phyloP scores from a whole-genome alignment of 2,113 vertebrate species.

The Hemibagrus wyckioides region DNA sequence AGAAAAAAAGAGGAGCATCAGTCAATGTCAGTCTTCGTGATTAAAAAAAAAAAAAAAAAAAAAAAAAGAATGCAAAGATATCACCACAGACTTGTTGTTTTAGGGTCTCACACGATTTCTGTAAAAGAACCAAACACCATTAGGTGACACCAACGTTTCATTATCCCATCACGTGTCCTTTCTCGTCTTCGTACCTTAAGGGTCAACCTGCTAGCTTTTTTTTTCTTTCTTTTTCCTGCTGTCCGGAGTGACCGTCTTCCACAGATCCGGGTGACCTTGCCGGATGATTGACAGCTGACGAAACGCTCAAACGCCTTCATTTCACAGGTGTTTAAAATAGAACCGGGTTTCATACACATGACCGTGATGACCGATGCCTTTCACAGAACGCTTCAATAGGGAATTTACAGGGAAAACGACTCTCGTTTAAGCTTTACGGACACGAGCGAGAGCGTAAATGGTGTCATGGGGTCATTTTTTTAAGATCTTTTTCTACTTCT shows the following conservation, averaged over 20 bases:
- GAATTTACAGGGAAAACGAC: background rate
- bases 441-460: too few relatives aligned
- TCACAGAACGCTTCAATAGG: background rate
- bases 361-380: rapidly evolving
- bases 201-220: too few relatives aligned
- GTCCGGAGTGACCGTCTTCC: background rate
- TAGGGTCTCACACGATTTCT: background rate
- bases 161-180: background rate
- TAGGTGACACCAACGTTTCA: background rate
- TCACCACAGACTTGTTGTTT: background rate
- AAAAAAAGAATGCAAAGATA: background rate
- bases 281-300: slow-evolving; percentile 21
- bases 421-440: background rate
- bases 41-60: too few relatives aligned
- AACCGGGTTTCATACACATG: background rate
- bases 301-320: background rate
- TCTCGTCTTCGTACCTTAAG: background rate
- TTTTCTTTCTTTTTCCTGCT: too few relatives aligned
- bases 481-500: background rate
- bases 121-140: background rate
- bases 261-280: background rate
- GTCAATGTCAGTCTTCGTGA: background rate
- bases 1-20: background rate
- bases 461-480: too few relatives aligned
- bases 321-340: background rate